phyloP scores from a whole-genome alignment of 2,113 vertebrate species.

The Carollia perspicillata region DNA sequence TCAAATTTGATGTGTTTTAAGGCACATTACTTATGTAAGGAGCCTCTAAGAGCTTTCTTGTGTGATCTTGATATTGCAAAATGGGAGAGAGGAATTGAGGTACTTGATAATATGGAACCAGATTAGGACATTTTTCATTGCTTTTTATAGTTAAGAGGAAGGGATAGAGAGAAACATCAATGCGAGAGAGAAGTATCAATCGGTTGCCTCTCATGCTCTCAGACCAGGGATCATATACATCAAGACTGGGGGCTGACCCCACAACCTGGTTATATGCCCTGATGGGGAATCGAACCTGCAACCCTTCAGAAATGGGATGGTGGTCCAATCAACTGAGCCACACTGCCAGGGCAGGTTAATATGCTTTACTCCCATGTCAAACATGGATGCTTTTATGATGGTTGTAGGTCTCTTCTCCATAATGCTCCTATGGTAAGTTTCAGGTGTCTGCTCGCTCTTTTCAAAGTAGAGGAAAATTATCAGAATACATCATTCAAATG shows the following conservation, averaged over 20 bases:
- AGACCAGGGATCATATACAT: too few species aligned
- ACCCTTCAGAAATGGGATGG: too few species aligned
- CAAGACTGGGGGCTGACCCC: too few species aligned
- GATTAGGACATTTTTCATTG: neutral
- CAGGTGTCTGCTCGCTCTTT: neutral
- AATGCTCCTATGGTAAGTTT: neutral
- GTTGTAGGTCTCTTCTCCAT: neutral
- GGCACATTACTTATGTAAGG: neutral
- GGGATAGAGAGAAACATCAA: too few species aligned
- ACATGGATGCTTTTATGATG: neutral
- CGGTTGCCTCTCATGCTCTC: too few species aligned
- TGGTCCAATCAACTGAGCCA: too few species aligned
- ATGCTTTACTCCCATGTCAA: neutral
- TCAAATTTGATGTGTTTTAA: neutral
- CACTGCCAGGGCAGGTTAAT: neutral
- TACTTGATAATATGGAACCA: neutral
- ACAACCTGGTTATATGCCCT: too few species aligned
- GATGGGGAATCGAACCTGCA: too few species aligned
- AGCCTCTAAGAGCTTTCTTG: neutral
- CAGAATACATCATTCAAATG: neutral
- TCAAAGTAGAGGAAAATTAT: neutral
- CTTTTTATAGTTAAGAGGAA: too few species aligned
- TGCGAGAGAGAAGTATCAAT: too few species aligned
- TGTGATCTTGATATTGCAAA: neutral
- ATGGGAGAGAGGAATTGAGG: neutral